Base-by-base conservation (phyloP, 2,113 vertebrate genomes). In the Leucopternis melanops region DNA sequence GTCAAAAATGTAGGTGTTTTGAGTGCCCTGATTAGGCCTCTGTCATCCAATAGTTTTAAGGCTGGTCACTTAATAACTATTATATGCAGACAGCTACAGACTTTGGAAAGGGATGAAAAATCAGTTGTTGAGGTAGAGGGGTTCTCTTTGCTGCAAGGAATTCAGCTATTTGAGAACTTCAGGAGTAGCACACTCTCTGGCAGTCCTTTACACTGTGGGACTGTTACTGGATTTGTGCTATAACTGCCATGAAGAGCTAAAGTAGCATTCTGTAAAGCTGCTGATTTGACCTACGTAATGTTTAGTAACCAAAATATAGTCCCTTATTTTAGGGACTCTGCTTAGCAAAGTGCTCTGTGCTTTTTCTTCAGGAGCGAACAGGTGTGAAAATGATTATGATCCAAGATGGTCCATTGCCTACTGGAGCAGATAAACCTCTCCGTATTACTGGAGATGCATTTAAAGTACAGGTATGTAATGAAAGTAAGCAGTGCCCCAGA, bases 301-400 rank as follows among this genome's bases (percentile, higher is more conserved):
- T 49, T 72, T 14, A 89, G 61, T 63, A 26, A 58, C 81, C 90
- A 12, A n/a, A 67, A n/a, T 72, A 5, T 54, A 50, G 77, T 40
- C 89, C 70, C 80, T 89, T 36, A 36, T 16, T 34, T 8, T 66
- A 65, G 94, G 81, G 50, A 25, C 78, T 70, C 10, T 94, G 55
- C 87, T 96, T 88, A 97, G 92, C 91, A 72, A 95, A 94, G 49
- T 78, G 80, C 71, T 93, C 52, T 94, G 59, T 97, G 91, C 89
- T 96, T 96, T 91, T 58, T 91, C 90, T 82, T 73, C 98, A 99
- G 99, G 99, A 99, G 97, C 98, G 99, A 97, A 99, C 99, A 18
- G 99, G 99, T 69, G 99, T 99, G 97, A 99, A 99, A 97, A 99
- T 99, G 99, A 99, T 99, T 59, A 99, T 99, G 99, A 99, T 99